Evolutionary conservation across 2,797 vertebrate genomes (phyloP), one percentile per base, ranked within the genome.

Genomic region (Rhinogobio ventralis): DNA sequence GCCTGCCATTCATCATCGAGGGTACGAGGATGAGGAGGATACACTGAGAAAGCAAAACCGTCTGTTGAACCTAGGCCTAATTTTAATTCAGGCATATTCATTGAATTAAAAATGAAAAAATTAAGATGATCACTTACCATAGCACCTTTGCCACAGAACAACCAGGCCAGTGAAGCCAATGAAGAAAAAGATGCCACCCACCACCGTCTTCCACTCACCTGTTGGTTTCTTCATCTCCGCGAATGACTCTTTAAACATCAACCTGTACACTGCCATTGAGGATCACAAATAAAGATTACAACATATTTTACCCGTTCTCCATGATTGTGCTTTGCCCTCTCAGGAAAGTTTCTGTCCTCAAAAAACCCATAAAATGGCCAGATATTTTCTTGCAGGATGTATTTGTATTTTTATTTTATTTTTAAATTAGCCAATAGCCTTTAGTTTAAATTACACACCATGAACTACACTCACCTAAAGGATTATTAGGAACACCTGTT

Each of bases 171-270:
- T 96, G 53, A 97, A 4, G n/a, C 96, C 96, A 0, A 95, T 0
- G 36, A 96, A 96, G 83, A 96, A 82, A 73, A 97, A 93, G 75
- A 95, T 79, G 0, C 92, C 92, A 0, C 95, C 97, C 0, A 96
- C 0, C 25, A 97, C 95, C 0, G 95, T 96, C 91, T 97, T 97
- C 97, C 96, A 97, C 79, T 97, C 95, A 0, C 62, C 86, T 7
- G 92, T 84, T 0, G 86, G 86, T 69, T 84, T 88, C 81, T 92
- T 96, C 96, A 97, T 97, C 92, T 98, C 96, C 0, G 96, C 89
- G 10, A 93, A 97, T 3, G 93, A 96, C 87, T 94, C 84, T 1
- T 87, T 81, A 92, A 96, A 97, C 83, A 81, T 88, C 28, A 98
- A 81, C 64, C 94, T 94, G 86, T 98, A 98, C 91, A 98, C 96